Base-by-base conservation (phyloP, 64 coral and sea anemone species). In the Actinia equina region DNA sequence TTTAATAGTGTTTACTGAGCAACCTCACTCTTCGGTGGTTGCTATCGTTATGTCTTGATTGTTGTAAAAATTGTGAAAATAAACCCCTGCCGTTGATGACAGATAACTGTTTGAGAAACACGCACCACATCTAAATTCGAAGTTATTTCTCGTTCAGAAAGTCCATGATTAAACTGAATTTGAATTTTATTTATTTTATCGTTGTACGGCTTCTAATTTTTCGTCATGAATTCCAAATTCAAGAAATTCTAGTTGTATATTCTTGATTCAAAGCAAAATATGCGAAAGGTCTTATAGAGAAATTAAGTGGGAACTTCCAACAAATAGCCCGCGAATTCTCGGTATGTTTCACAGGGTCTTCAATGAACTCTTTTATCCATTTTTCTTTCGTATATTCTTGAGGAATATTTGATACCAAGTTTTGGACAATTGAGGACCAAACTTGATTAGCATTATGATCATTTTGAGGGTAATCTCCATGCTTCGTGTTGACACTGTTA, bases 291-390 rank as follows among this genome's bases (percentile, higher is more conserved):
- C 6, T 87, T 56, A 92, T 76, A 3, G 64, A 65, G 6, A 26
- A 27, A 17, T 43, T 79, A 13, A 61, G 45, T 19, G 91, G 86
- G 43, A 88, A 77, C 14, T 77, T 46, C 19, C 82, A 76, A 57
- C 91, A 92, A 46, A 88, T 37, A 44, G 91, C 30, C 18, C 53
- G 80, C 2, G 91, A 92, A n/a, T 82, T 88, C 8, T 92, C 91
- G 9, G 91, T 92, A 19, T 92, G 85, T 49, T 46, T 27, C 18
- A 45, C 37, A 15, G 91, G 91, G 23, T 92, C n/a, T 10, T 88
- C 20, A 58, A 57, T 92, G 44, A 92, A 92, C 22, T 88, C 41
- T 44, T 55, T 43, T 16, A 92, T n/a, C 59, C 84, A 77, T 3
- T 3, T 20, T 77, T 83, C 20, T 10, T 52, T 15, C 46, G 45